Conservation (phyloP, 2,888 invertebrate genomes). For the Lymantria monacha region DNA sequence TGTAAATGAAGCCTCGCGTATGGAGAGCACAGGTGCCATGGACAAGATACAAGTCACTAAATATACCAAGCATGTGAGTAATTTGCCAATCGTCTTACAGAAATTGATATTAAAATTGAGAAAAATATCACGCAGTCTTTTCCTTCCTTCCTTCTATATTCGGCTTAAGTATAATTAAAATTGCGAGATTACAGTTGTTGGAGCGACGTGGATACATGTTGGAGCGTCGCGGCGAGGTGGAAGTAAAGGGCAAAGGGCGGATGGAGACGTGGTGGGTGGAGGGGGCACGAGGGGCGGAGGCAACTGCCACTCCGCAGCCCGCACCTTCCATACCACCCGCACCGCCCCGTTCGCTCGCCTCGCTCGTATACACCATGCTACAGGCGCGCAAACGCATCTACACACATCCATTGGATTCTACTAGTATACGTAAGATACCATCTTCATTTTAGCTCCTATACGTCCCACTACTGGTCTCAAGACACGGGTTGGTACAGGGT, state of each 20-base stretch:
- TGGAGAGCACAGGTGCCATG: conserved; percentile 96
- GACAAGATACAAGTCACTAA: conserved; percentile 95
- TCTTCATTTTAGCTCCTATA: too few species aligned
- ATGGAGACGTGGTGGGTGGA: conserved; percentile 97
- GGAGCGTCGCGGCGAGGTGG: conserved; percentile 91
- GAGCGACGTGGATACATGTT: conserved; percentile 88
- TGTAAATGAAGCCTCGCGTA: conserved; percentile 97
- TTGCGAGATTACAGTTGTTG: conserved; percentile 82
- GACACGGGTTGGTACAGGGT: too few species aligned
- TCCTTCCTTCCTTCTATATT: too few species aligned
- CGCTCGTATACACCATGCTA: conserved; percentile 94
- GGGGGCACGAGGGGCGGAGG: conserved; percentile 85
- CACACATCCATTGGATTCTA: conserved; percentile 54
- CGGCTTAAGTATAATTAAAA: too few species aligned
- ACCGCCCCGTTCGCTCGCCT: conserved; percentile 88
- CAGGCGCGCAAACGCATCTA: conserved; percentile 89
- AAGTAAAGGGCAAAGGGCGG: conserved; percentile 96
- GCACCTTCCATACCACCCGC: conserved; percentile 84
- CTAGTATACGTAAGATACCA: conserved; percentile 39
- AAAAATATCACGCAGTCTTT: too few species aligned
- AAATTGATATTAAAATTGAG: too few species aligned
- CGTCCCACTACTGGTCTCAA: too few species aligned
- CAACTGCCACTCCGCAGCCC: conserved; percentile 66
- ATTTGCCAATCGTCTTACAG: too few species aligned
- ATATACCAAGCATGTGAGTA: conserved; percentile 88